Evolutionary conservation across 2,888 invertebrate genomes (phyloP).

Genomic region (Netelia virgata): DNA sequence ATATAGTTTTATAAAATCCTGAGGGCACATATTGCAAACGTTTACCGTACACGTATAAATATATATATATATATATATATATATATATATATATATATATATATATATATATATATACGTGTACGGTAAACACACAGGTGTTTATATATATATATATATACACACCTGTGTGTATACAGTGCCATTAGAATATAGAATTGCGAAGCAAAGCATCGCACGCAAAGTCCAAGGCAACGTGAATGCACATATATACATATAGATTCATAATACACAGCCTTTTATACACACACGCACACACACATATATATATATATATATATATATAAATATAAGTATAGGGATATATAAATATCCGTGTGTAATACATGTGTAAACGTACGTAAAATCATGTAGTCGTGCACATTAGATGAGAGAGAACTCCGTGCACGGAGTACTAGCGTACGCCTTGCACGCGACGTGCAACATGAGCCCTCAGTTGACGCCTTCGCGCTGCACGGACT

Average conservation of each 20-base stretch:
- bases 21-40: not conserved
- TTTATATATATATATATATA: too few relatives aligned
- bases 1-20: not conserved
- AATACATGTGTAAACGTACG: slow-evolving; percentile 9
- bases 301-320: not conserved
- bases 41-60: too few relatives aligned
- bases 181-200: slow-evolving; percentile 46
- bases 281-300: not conserved
- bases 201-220: slow-evolving; percentile 50
- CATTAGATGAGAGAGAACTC: slow-evolving; percentile 35
- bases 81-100: too few relatives aligned
- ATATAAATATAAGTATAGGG: not conserved
- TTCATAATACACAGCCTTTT: too few relatives aligned
- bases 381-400: slow-evolving; percentile 28
- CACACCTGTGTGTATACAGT: slow-evolving; percentile 10
- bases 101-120: too few relatives aligned
- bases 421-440: slow-evolving; percentile 55
- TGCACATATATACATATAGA: not conserved
- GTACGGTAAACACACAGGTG: too few relatives aligned
- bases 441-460: slow-evolving; percentile 63
- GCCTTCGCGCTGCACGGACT: slow-evolving; percentile 47
- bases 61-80: too few relatives aligned
- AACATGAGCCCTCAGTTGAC: slow-evolving; percentile 59
- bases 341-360: slow-evolving; percentile 5
- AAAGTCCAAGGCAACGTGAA: slow-evolving; percentile 55